Percentiles rank a stretch among this genome's conserved stretches.
Conservation (phyloP, 2,888 invertebrate genomes). For the Drosophila falleni region DNA sequence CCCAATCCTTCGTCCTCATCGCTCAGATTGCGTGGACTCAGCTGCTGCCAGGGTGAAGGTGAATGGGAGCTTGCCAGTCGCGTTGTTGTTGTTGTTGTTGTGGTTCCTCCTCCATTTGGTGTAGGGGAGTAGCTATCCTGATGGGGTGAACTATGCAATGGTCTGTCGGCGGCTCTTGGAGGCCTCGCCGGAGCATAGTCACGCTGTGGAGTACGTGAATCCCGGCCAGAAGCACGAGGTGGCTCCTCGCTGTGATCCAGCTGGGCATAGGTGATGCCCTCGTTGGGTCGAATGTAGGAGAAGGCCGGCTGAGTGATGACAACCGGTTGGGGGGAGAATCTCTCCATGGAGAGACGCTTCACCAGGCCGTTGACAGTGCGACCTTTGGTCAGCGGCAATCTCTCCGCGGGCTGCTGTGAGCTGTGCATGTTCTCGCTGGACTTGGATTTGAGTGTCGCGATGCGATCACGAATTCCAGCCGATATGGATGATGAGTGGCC, state of each 20-base stretch:
- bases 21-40: constrained; percentile 86
- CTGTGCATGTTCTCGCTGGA: constrained; percentile 89
- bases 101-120: constrained; percentile 40
- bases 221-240: constrained; percentile 49
- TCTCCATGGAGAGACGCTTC: constrained; percentile 90
- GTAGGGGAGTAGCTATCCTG: constrained; percentile 55
- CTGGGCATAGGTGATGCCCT: constrained; percentile 92
- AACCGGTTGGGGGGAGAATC: constrained; percentile 89
- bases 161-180: constrained; percentile 52
- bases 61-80: constrained; percentile 80
- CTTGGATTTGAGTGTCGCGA: constrained; percentile 82
- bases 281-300: constrained; percentile 90
- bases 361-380: constrained; percentile 92
- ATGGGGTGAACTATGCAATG: constrained; percentile 58
- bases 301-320: constrained; percentile 92
- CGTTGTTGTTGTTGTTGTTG: constrained; percentile 75
- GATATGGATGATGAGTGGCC: constrained; percentile 78
- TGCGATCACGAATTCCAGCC: constrained; percentile 83
- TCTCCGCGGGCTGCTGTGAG: constrained; percentile 90
- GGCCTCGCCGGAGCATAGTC: constrained; percentile 58
- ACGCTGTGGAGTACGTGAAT: constrained; percentile 63
- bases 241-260: constrained; percentile 85
- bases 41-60: constrained; percentile 84
- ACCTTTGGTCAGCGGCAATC: constrained; percentile 89
- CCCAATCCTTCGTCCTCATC: constrained; percentile 94